phyloP scores from a whole-genome alignment of 2,888 invertebrate genomes.

The Drosophila mulleri region DNA sequence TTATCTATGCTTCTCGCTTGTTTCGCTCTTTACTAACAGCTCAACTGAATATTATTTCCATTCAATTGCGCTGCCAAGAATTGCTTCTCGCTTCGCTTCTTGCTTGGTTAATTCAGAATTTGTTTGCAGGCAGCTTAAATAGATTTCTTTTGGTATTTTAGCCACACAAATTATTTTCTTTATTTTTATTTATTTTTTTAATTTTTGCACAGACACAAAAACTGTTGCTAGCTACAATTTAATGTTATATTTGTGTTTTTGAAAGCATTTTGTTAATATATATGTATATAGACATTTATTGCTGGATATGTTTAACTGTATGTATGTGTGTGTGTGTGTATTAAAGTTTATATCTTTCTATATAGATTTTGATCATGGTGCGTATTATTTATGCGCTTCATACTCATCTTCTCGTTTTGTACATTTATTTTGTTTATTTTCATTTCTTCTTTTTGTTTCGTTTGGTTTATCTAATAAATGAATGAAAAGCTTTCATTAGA shows the following conservation, averaged over 20 bases:
- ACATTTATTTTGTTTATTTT: constrained; percentile 33
- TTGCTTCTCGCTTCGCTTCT: not conserved
- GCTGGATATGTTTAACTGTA: constrained; percentile 52
- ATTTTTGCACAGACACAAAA: constrained; percentile 33
- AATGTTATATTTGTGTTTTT: constrained; percentile 18
- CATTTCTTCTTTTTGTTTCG: too few relatives aligned
- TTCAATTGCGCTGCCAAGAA: not conserved
- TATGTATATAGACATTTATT: constrained; percentile 43
- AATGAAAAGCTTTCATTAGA: constrained; percentile 23
- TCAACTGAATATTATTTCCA: not conserved
- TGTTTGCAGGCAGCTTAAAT: constrained; percentile 33
- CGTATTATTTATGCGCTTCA: constrained; percentile 30
- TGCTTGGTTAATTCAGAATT: not conserved
- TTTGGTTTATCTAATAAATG: constrained; percentile 34
- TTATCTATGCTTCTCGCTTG: not conserved
- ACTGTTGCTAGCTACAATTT: constrained; percentile 46
- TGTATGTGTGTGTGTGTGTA: constrained; percentile 18
- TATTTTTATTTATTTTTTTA: not conserved
- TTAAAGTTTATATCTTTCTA: constrained; percentile 15
- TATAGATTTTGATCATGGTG: constrained; percentile 35
- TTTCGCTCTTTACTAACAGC: too few relatives aligned
- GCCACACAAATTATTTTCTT: constrained; percentile 23
- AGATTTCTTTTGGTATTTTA: constrained; percentile 36
- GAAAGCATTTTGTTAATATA: constrained; percentile 35
- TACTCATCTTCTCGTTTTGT: constrained; percentile 11